These are phyloP conservation scores for Tetraneura akinire DNA, from an alignment of 1,140 invertebrate genomes.

Conservation along the genomic window DNA sequence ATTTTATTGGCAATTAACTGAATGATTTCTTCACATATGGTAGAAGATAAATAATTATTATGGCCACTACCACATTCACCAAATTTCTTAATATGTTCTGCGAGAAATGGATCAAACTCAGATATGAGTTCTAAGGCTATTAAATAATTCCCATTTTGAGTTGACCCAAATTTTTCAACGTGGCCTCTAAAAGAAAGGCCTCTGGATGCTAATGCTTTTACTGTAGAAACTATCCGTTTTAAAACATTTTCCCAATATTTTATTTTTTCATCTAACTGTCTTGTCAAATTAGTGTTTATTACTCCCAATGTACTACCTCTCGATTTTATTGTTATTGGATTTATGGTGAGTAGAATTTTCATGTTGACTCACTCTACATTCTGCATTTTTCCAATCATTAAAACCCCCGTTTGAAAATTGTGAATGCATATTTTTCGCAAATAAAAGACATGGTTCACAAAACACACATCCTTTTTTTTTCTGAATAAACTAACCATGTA, in stretches of 20 bases:
- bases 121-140: conserved; percentile 53
- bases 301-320: conserved; percentile 45
- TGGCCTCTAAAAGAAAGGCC: conserved; percentile 54
- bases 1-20: conserved; percentile 54
- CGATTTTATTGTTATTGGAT: conserved; percentile 50
- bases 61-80: conserved; percentile 52
- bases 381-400: conserved; percentile 56
- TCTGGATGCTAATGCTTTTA: conserved; percentile 53
- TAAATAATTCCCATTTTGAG: conserved; percentile 55
- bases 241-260: conserved; percentile 54
- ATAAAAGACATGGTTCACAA: conserved; percentile 56
- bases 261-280: conserved; percentile 49
- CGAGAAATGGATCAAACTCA: conserved; percentile 54
- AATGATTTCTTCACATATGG: conserved; percentile 54
- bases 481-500: conserved; percentile 41
- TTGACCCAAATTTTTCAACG: conserved; percentile 53
- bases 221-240: conserved; percentile 52
- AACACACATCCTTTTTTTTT: conserved; percentile 52
- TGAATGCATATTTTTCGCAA: conserved; percentile 52
- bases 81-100: conserved; percentile 53
- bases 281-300: conserved; percentile 47
- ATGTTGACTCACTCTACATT: conserved; percentile 52
- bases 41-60: conserved; percentile 53
- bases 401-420: conserved; percentile 53
- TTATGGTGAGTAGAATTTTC: conserved; percentile 55